Conservation (phyloP, 2,113 vertebrate genomes). For the Glaucidium brasilianum region DNA sequence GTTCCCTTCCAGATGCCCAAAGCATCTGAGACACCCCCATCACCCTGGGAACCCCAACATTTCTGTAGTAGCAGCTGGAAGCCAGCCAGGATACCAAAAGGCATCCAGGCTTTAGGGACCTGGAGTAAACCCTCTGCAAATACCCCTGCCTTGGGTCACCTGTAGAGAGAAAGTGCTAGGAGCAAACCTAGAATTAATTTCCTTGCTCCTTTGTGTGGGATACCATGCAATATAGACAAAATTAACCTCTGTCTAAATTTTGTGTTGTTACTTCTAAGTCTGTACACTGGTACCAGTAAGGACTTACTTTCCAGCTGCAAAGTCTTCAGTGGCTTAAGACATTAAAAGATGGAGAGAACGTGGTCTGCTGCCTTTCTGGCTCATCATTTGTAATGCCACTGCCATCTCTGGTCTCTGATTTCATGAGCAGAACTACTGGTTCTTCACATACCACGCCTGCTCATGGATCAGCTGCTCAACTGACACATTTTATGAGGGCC, state of each 20-base stretch:
- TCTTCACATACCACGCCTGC: not conserved
- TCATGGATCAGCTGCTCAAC: not conserved
- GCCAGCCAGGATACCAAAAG: not conserved
- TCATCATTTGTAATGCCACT: rapidly evolving
- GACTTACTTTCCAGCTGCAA: not conserved
- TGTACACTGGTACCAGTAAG: not conserved
- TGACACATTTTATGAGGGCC: not conserved
- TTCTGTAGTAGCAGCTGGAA: not conserved
- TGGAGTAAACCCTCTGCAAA: not conserved
- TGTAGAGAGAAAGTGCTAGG: not conserved
- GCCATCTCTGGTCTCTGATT: not conserved
- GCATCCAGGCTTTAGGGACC: not conserved
- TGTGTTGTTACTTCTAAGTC: not conserved
- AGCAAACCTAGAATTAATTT: not conserved
- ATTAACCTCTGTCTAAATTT: not conserved
- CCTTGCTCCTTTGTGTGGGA: not conserved
- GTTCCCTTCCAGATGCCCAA: not conserved
- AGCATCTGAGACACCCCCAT: not conserved
- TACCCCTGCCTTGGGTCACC: not conserved
- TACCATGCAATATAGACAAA: not conserved
- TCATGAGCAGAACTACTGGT: not conserved
- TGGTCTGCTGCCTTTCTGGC: not conserved
- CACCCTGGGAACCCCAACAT: not conserved
- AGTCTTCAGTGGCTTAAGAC: not conserved
- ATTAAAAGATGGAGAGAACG: too few species aligned